These are phyloP conservation scores for Drosophila littoralis DNA, from an alignment of 1,140 invertebrate genomes.

Conservation along the genomic window DNA sequence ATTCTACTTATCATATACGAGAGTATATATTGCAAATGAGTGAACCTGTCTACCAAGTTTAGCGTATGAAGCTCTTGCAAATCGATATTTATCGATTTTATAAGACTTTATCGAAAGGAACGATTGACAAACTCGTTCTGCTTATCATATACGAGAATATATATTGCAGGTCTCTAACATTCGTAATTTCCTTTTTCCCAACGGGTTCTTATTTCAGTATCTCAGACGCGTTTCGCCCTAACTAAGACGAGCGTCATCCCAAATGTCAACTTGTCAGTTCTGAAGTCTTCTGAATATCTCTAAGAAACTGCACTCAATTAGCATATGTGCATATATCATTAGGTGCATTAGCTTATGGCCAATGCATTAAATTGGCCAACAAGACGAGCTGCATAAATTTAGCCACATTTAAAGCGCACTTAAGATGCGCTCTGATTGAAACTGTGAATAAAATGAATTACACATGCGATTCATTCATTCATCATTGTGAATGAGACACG, in stretches of 20 bases:
- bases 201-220: too few species aligned
- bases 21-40: too few species aligned
- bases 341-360: background rate
- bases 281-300: conserved; percentile 47
- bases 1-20: too few species aligned
- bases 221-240: background rate
- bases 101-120: too few species aligned
- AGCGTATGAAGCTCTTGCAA: too few species aligned
- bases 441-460: conserved; percentile 28
- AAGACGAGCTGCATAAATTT: conserved; percentile 73
- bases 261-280: conserved; percentile 19
- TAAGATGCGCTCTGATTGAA: conserved; percentile 47
- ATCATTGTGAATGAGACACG: conserved; percentile 40
- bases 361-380: conserved; percentile 18
- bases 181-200: too few species aligned
- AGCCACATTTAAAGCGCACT: conserved; percentile 52
- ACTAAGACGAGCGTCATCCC: conserved; percentile 1
- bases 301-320: conserved; percentile 66
- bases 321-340: conserved; percentile 45
- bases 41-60: too few species aligned
- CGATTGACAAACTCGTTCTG: too few species aligned
- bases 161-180: too few species aligned
- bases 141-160: too few species aligned
- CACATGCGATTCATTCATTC: conserved; percentile 47
- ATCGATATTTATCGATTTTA: too few species aligned